Base-by-base conservation (phyloP, 2,113 vertebrate species). In the Lampris megalopsis region DNA sequence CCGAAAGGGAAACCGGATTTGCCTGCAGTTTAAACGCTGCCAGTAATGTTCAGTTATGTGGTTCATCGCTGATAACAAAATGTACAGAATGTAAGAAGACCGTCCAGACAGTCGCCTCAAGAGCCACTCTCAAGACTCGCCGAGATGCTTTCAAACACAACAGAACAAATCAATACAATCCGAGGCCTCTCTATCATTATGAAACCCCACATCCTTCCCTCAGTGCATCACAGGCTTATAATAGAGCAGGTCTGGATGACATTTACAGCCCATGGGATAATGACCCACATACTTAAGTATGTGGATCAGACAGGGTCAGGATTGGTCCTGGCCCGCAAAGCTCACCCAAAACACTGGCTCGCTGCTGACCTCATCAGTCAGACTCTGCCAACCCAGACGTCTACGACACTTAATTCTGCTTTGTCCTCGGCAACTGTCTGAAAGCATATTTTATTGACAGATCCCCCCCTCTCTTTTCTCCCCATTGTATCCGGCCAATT, bases 231-330 rank as follows among this genome's bases (percentile, higher is more conserved):
- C 9, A 1, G 13, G 49, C 6, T 8, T 10, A 1, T n/a, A 41
- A 13, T 61, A 8, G 4, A 43, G 0, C n/a, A 36, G 68, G 24
- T 58, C 6, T 50, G 11, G 56, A 74, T 36, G 13, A 67, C 70
- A 75, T 59, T 72, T 76, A 52, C 82, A 87, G 83, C 84, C 86
- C 77, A 52, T 79, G 83, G 88, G 86, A 86, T 73, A 6, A 36
- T n/a, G 64, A 38, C 48, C 48, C 48, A 41, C 47, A 43, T 43
- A 56, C 38, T n/a, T 54, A 37, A 54, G 54, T 35, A 9, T 36
- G 9, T 70, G 77, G 80, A 77, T 86, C 72, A 83, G 64, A 35
- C 6, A 2, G 81, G 87, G 86, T 41, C 66, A 67, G 79, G 77
- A 58, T 75, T 59, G 68, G 68, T 36, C 38, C 5, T 63, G 58